Percentiles rank a stretch among this genome's conserved stretches.
Conservation (phyloP, 2,113 vertebrate species). For the Osmerus mordax region DNA sequence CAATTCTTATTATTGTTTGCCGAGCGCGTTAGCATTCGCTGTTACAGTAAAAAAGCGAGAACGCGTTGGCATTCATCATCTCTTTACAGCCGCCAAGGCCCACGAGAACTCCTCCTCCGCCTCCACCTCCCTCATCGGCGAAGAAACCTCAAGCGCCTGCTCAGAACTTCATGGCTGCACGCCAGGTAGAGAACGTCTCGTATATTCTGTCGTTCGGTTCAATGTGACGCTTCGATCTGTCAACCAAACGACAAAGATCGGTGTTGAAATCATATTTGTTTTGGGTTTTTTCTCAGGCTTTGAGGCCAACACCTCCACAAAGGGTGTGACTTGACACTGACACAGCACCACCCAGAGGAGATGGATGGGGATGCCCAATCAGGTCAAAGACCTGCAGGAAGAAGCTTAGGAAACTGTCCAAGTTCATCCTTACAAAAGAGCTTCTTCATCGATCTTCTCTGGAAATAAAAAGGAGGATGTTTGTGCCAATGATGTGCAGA, state of each 20-base stretch:
- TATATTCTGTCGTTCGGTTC: neutral
- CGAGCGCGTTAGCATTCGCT: too few species aligned
- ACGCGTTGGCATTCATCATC: constrained; percentile 20
- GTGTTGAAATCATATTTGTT: neutral
- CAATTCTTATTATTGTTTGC: too few species aligned
- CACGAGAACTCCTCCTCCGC: constrained; percentile 47
- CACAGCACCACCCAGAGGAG: neutral
- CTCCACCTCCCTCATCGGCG: constrained; percentile 59
- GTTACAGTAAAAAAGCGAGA: too few species aligned
- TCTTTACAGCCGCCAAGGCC: constrained; percentile 14
- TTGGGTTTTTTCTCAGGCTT: constrained; percentile 48
- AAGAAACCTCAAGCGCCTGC: constrained; percentile 34
- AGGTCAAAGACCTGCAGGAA: too few species aligned
- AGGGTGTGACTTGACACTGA: constrained; percentile 49
- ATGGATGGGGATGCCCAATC: neutral
- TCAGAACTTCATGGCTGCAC: constrained; percentile 49
- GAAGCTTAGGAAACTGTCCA: too few species aligned
- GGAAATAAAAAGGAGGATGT: neutral
- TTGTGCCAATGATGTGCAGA: constrained; percentile 4
- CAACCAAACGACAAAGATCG: neutral
- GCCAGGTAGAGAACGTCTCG: constrained; percentile 56
- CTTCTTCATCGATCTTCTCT: too few species aligned
- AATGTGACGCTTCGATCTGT: neutral
- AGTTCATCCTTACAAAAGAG: too few species aligned
- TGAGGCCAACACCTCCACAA: constrained; percentile 62